phyloP scores from a whole-genome alignment of 2,113 vertebrate genomes.

The Dicrurus megarhynchus region DNA sequence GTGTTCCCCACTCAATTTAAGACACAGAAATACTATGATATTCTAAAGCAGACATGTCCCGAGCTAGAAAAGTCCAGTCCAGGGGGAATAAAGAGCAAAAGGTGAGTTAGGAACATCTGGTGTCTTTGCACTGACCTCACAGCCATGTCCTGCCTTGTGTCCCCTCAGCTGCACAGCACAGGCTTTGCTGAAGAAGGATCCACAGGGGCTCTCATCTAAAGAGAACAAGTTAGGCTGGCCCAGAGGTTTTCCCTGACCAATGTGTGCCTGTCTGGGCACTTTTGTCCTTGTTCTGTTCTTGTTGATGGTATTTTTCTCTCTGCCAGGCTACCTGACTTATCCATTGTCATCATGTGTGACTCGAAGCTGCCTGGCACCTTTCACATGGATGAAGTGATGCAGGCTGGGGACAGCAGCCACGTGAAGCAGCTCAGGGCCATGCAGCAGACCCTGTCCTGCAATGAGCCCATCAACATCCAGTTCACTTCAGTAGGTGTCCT shows the following conservation, averaged over 20 bases:
- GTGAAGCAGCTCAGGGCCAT: slow-evolving; percentile 72
- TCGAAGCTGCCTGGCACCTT: slow-evolving; percentile 81
- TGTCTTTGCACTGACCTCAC: background rate
- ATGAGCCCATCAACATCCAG: slow-evolving; percentile 92
- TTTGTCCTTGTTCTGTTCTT: background rate
- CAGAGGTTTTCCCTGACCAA: background rate
- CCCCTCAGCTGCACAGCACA: background rate
- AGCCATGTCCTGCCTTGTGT: background rate
- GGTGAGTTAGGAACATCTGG: slow-evolving; percentile 69
- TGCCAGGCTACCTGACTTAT: slow-evolving; percentile 86
- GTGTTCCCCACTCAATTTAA: slow-evolving; percentile 87
- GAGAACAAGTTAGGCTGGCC: background rate
- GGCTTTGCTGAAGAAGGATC: background rate
- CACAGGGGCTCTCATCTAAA: background rate
- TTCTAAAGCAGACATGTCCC: slow-evolving; percentile 86
- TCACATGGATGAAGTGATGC: slow-evolving; percentile 82
- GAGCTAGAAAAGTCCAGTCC: slow-evolving; percentile 81
- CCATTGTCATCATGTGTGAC: slow-evolving; percentile 79
- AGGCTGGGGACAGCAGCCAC: slow-evolving; percentile 76
- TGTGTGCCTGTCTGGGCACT: fast-evolving
- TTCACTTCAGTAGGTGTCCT: slow-evolving; percentile 89
- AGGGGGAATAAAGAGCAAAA: slow-evolving; percentile 83
- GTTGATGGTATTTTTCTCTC: background rate
- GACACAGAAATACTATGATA: slow-evolving; percentile 86
- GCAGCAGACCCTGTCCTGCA: slow-evolving; percentile 77